Percentiles rank a stretch among this genome's conserved stretches.
phyloP scores from a whole-genome alignment of 2,113 vertebrate genomes.

The Xenus cinereus region DNA sequence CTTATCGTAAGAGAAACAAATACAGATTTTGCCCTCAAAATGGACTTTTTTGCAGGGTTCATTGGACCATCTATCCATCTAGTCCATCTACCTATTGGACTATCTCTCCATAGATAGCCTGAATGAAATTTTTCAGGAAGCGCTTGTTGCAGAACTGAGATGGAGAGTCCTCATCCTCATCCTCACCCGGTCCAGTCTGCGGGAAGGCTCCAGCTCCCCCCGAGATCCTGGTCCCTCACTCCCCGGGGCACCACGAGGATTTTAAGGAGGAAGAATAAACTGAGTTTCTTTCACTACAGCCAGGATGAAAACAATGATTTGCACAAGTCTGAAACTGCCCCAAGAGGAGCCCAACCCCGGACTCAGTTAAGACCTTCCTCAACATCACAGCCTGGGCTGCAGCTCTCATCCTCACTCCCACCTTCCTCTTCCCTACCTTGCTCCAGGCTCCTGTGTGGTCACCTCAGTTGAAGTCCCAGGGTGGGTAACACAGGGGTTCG shows the following conservation, averaged over 20 bases:
- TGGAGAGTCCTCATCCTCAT: not conserved
- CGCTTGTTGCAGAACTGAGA: not conserved
- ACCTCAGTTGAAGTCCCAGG: accelerated
- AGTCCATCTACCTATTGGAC: no score
- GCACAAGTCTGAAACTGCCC: not conserved
- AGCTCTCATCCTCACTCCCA: not conserved
- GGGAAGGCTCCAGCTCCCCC: not conserved
- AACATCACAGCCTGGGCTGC: not conserved
- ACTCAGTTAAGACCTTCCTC: not conserved
- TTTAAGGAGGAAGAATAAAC: not conserved
- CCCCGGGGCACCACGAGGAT: not conserved
- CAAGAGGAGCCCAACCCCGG: not conserved
- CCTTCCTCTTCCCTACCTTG: not conserved
- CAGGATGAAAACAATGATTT: not conserved
- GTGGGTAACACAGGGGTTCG: not conserved
- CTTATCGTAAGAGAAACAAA: not conserved
- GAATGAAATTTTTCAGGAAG: not conserved
- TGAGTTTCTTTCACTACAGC: not conserved
- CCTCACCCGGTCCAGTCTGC: not conserved
- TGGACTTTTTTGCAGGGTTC: not conserved
- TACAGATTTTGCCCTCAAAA: not conserved
- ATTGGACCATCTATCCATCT: no score
- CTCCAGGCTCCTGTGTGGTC: not conserved
- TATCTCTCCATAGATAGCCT: not conserved
- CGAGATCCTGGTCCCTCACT: accelerated